Evolutionary conservation across 2,888 invertebrate species (phyloP).

Genomic region (Leucoma salicis): DNA sequence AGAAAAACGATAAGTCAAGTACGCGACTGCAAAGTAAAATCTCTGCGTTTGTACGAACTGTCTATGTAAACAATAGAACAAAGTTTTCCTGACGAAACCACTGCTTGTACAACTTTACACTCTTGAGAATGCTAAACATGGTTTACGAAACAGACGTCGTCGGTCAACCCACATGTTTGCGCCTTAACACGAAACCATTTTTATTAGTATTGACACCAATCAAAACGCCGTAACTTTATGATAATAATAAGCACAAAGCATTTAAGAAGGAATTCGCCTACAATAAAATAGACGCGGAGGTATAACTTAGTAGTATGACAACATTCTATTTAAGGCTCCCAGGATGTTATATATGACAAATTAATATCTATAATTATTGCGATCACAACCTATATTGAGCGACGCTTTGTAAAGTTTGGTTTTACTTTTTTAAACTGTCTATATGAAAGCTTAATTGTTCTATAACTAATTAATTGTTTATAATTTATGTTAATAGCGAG

Average conservation of each 20-base stretch:
- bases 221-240: conserved; percentile 55
- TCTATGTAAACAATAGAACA: conserved; percentile 32
- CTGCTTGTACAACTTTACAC: conserved; percentile 19
- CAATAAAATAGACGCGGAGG: conserved; percentile 56
- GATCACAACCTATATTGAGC: too few species aligned
- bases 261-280: conserved; percentile 63
- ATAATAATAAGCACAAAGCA: conserved; percentile 55
- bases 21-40: conserved; percentile 32
- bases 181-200: conserved; percentile 19
- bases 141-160: conserved; percentile 23
- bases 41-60: conserved; percentile 19
- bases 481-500: neutral
- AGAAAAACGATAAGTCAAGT: conserved; percentile 19
- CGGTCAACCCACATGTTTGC: conserved; percentile 26
- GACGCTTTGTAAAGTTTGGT: conserved; percentile 21
- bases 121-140: conserved; percentile 21
- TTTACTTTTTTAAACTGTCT: too few species aligned
- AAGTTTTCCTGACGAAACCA: conserved; percentile 20
- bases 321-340: conserved; percentile 69
- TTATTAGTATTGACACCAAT: conserved; percentile 40
- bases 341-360: conserved; percentile 41
- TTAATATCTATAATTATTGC: conserved; percentile 25
- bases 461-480: conserved; percentile 19
- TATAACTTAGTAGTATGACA: conserved; percentile 54
- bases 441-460: conserved; percentile 6